phyloP scores from a whole-genome alignment of 2,113 vertebrate genomes.

The Galeopterus variegatus region DNA sequence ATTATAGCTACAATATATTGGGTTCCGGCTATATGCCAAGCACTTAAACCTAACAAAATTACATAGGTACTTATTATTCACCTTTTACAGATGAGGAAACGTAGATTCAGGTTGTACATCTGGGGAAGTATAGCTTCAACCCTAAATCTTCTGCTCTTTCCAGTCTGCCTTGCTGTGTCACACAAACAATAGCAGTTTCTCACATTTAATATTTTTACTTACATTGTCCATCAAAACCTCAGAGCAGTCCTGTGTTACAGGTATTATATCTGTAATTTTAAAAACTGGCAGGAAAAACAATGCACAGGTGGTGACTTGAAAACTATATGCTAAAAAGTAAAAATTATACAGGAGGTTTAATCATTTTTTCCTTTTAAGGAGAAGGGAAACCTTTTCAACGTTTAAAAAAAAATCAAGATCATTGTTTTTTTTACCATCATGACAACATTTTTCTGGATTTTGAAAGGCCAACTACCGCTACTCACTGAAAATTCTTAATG shows the following conservation, averaged over 20 bases:
- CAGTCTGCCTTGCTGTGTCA: background rate
- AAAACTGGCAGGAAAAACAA: background rate
- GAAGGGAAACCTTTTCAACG: background rate
- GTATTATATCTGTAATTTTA: background rate
- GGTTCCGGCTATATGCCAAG: background rate
- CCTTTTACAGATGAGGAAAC: constrained; percentile 14
- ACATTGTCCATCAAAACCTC: background rate
- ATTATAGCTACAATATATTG: background rate
- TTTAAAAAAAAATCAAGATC: background rate
- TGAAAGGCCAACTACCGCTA: background rate
- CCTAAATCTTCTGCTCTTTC: background rate
- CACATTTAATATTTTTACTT: constrained; percentile 13
- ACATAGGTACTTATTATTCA: background rate
- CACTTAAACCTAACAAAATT: background rate
- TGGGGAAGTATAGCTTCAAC: background rate
- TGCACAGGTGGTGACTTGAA: background rate
- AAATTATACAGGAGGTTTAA: background rate
- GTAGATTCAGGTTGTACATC: background rate
- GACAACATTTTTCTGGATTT: background rate
- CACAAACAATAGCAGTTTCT: background rate
- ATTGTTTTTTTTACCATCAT: background rate
- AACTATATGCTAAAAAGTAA: background rate
- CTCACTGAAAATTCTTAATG: background rate
- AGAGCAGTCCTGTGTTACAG: background rate
- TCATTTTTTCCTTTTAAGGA: background rate